Evolutionary conservation across 2,888 invertebrate genomes (phyloP), one percentile per base, ranked within the genome.

Genomic region (Mesorhabditis belari): DNA sequence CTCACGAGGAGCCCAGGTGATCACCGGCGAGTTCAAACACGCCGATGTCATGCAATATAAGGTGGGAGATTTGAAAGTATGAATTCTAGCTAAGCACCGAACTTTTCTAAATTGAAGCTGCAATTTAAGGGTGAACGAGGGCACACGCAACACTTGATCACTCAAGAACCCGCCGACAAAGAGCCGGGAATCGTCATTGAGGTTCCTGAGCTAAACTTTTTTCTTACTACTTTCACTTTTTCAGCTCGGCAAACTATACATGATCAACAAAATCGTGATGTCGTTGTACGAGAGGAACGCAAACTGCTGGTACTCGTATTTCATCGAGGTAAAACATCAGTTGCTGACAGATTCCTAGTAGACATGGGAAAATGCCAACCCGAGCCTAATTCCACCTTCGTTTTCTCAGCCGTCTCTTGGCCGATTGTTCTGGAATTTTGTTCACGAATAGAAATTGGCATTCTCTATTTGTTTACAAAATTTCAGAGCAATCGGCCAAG

Each of bases 81-180:
- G n/a, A n/a, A n/a, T n/a, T n/a, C n/a, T n/a, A n/a, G n/a, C 85
- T 96, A 29, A 92, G 95, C 82, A 93, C 93, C 0, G 92, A 95
- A 84, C 87, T 86, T 51, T 87, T 86, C 66, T 88, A 87, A 73
- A 92, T 92, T 82, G 92, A 92, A 64, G 55, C 27, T 55, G 59
- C 49, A 49, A 53, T 17, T n/a, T n/a, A 35, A 35, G 44, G 44
- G 44, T n/a, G 44, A 35, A n/a, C 44, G 44, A 17, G 12, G n/a
- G n/a, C n/a, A 35, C n/a, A 35, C 44, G 12, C 44, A 35, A 35
- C 44, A 35, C n/a, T 17, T 17, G n/a, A 25, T 44, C 12, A 28
- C 53, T 25, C 35, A 52, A 4, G 54, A 60, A 28, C 59, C 24
- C 29, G 28, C 27, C 3, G 35, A 59, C 19, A 12, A 51, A 23